Evolutionary conservation across 2,113 vertebrate genomes (phyloP).

Genomic region (Anoura caudifer): DNA sequence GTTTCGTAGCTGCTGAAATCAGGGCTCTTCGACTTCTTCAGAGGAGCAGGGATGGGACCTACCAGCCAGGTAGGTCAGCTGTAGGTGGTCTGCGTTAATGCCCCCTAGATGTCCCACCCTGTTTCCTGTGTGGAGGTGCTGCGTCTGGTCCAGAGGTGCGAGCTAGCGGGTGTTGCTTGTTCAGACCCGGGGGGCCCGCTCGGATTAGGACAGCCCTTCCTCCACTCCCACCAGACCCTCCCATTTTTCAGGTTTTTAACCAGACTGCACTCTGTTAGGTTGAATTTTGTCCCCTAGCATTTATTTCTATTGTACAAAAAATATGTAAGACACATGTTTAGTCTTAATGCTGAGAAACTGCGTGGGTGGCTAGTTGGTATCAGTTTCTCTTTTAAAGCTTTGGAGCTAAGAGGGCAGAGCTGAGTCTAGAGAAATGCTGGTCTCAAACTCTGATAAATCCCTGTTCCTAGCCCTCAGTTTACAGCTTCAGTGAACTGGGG

Average conservation of each 20-base stretch:
- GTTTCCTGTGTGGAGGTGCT: slow-evolving; percentile 52
- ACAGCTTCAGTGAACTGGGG: slow-evolving; percentile 51
- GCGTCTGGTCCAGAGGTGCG: slow-evolving; percentile 58
- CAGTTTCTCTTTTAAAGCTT: slow-evolving; percentile 49
- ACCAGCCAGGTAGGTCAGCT: slow-evolving; percentile 69
- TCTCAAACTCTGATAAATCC: slow-evolving; percentile 22
- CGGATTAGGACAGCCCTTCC: slow-evolving; percentile 59
- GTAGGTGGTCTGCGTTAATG: slow-evolving; percentile 58
- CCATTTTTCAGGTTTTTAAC: slow-evolving; percentile 68
- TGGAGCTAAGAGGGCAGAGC: slow-evolving; percentile 24
- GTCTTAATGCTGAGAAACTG: slow-evolving; percentile 27
- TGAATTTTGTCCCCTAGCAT: slow-evolving; percentile 61
- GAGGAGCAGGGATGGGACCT: slow-evolving; percentile 76
- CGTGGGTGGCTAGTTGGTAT: slow-evolving; percentile 47
- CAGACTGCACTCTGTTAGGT: slow-evolving; percentile 75
- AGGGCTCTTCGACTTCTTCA: slow-evolving; percentile 66
- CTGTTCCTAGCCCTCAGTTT: slow-evolving; percentile 53
- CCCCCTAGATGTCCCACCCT: slow-evolving; percentile 27
- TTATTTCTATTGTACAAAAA: slow-evolving; percentile 57
- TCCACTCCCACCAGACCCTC: neutral
- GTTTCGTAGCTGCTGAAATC: slow-evolving; percentile 80
- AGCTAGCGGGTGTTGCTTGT: slow-evolving; percentile 25
- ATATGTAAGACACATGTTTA: slow-evolving; percentile 36
- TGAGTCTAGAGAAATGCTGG: slow-evolving; percentile 42
- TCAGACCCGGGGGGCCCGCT: slow-evolving; percentile 74